A percentile compares a stretch with the other conserved stretches of the same genome.
Conservation (phyloP, 2,113 vertebrate species). For the Colossoma macropomum region DNA sequence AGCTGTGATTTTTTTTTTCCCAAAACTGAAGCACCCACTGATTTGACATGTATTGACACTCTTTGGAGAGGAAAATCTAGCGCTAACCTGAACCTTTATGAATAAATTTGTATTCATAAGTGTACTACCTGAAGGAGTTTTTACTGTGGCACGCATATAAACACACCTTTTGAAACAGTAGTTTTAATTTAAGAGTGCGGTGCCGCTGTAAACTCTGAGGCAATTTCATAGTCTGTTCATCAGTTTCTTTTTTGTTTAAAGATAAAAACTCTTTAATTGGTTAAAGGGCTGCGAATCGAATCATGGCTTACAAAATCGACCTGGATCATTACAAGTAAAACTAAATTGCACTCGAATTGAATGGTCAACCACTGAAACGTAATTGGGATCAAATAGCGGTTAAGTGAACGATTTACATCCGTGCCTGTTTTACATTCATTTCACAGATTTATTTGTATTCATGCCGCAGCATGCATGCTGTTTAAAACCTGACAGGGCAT, state of each 20-base stretch:
- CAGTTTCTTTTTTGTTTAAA: background rate
- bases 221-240: background rate
- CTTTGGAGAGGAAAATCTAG: background rate
- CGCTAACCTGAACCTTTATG: background rate
- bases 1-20: background rate
- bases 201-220: background rate
- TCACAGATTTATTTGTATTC: slow-evolving; percentile 25
- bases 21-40: background rate
- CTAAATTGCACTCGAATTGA: background rate
- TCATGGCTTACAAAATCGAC: background rate
- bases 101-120: background rate
- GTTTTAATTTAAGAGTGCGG: background rate
- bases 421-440: slow-evolving; percentile 17
- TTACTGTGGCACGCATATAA: background rate
- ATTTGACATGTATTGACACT: background rate
- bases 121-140: background rate
- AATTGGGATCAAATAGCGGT: background rate
- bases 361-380: background rate
- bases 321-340: background rate
- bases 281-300: background rate
- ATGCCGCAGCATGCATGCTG: background rate
- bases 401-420: background rate
- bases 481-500: slow-evolving; percentile 34
- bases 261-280: background rate
- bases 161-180: background rate